phyloP scores from a whole-genome alignment of 53 echinoderm and acorn worm genomes.

The Holothuria leucospilota region DNA sequence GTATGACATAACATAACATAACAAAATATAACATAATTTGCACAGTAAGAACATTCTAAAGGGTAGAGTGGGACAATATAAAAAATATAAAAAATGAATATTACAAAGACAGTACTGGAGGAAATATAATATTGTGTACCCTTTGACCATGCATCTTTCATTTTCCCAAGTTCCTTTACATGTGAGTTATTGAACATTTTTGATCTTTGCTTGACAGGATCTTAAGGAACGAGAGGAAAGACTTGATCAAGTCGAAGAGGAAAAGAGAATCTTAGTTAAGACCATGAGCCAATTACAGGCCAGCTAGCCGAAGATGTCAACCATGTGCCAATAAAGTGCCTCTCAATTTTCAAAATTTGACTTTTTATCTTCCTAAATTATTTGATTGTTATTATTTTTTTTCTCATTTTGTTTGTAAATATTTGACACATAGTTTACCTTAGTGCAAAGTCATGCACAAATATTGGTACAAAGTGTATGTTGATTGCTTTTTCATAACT shows the following conservation, averaged over 20 bases:
- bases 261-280: conserved; percentile 40
- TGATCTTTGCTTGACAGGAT: conserved; percentile 30
- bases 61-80: too few species aligned
- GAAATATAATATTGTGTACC: too few species aligned
- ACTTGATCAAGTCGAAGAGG: conserved; percentile 48
- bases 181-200: not conserved
- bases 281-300: conserved; percentile 29
- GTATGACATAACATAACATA: too few species aligned
- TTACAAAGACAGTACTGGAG: too few species aligned
- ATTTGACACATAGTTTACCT: too few species aligned
- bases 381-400: conserved; percentile 8
- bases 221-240: conserved; percentile 31
- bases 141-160: too few species aligned
- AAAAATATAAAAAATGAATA: too few species aligned
- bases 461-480: too few species aligned
- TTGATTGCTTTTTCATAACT: too few species aligned
- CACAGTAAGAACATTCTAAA: too few species aligned
- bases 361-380: conserved; percentile 33
- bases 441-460: too few species aligned
- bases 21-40: too few species aligned
- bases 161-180: not conserved
- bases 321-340: conserved; percentile 50
- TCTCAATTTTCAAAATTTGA: not conserved
- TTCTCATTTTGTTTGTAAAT: conserved; percentile 1
- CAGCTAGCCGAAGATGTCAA: conserved; percentile 28